These are phyloP conservation scores for Chloropsis hardwickii DNA, from an alignment of 2,113 vertebrate genomes.

Conservation along the genomic window DNA sequence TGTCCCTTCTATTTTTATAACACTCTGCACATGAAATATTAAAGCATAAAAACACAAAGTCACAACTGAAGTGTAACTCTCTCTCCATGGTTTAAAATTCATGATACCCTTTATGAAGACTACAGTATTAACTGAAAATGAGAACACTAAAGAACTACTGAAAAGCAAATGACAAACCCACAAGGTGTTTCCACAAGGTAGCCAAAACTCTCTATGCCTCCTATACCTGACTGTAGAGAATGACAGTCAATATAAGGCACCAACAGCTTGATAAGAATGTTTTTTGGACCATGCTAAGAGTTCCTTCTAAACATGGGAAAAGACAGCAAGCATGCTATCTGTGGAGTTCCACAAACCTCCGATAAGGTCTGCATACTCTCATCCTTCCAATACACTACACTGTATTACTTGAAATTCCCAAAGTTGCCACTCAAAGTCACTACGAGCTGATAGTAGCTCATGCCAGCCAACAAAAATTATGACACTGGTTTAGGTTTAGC, in stretches of 20 bases:
- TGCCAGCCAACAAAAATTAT: background rate
- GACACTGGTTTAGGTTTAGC: background rate
- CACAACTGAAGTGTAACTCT: background rate
- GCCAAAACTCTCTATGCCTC: background rate
- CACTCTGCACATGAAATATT: background rate
- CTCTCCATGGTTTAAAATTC: background rate
- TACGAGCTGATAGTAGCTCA: background rate
- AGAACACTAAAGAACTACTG: background rate
- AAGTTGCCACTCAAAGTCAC: background rate
- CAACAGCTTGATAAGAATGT: background rate
- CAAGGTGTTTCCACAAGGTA: background rate
- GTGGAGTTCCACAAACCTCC: background rate
- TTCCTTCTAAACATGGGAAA: constrained; percentile 27
- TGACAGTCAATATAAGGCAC: background rate
- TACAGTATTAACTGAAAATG: background rate
- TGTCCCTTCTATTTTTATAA: background rate
- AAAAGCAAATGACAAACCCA: background rate
- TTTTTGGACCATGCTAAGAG: background rate
- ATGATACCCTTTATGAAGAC: background rate
- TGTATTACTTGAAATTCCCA: background rate
- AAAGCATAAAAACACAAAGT: background rate
- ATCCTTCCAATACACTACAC: background rate
- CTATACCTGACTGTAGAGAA: background rate
- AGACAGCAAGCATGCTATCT: background rate
- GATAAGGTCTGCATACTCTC: background rate